These are phyloP conservation scores for Halichoerus grypus DNA, from an alignment of 2,113 vertebrate genomes.

Conservation along the genomic window DNA sequence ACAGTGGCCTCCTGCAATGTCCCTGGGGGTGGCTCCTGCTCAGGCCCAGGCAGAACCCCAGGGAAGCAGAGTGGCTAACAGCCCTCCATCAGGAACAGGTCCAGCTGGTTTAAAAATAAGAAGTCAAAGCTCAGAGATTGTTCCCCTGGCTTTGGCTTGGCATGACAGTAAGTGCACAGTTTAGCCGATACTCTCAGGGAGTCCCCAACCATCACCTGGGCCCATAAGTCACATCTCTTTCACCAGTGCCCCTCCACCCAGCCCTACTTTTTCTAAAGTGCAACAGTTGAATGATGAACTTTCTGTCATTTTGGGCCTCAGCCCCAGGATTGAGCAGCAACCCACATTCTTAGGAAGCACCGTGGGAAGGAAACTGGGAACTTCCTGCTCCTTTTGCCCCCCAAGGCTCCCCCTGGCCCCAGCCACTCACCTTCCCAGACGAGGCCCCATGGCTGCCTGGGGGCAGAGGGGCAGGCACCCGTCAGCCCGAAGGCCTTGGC, in stretches of 20 bases:
- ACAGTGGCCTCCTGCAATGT: background rate
- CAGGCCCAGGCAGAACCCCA: background rate
- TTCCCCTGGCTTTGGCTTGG: background rate
- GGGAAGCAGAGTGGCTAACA: background rate
- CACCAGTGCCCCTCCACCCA: background rate
- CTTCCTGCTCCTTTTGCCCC: background rate
- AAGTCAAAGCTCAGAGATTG: background rate
- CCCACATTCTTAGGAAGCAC: background rate
- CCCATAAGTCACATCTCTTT: background rate
- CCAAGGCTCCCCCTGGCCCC: background rate
- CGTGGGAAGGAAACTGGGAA: background rate
- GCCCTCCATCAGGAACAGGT: conserved; percentile 7
- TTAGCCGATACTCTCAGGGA: background rate
- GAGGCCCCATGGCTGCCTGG: background rate
- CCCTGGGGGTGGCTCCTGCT: background rate
- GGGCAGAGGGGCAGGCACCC: background rate
- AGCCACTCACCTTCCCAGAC: background rate
- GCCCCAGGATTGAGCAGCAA: background rate
- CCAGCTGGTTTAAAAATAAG: background rate
- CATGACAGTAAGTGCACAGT: too few relatives aligned
- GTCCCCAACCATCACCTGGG: background rate
- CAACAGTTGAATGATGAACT: background rate
- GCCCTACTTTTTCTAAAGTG: background rate
- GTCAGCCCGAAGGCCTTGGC: accelerated
- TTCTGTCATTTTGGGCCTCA: background rate